Evolutionary conservation across 2,113 vertebrate species (phyloP).

Genomic region (Penelope pileata): DNA sequence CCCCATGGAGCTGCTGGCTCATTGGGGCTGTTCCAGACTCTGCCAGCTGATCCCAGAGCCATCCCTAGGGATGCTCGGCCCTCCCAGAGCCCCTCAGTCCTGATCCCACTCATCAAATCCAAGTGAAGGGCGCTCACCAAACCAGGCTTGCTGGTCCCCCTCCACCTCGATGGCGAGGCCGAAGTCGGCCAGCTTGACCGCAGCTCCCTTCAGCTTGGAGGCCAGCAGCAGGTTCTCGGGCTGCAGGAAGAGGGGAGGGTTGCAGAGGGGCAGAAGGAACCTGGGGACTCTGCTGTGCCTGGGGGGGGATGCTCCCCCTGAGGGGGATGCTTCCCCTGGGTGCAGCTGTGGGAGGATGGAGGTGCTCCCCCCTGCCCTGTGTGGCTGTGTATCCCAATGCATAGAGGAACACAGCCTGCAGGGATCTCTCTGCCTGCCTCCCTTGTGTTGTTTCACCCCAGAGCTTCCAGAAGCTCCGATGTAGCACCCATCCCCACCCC

Average conservation of each 20-base stretch:
- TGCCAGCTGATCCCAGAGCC: no score
- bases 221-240: constrained; percentile 87
- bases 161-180: constrained; percentile 89
- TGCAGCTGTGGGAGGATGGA: accelerated
- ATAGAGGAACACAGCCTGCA: background rate
- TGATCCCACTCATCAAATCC: accelerated
- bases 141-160: constrained; percentile 89
- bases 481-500: background rate
- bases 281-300: accelerated
- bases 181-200: constrained; percentile 87
- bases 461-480: background rate
- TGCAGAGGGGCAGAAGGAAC: background rate
- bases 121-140: constrained; percentile 76
- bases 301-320: background rate
- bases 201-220: constrained; percentile 87
- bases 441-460: accelerated
- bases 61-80: background rate
- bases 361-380: background rate
- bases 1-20: background rate
- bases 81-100: background rate
- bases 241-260: constrained; percentile 58
- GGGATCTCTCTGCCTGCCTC: background rate
- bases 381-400: background rate
- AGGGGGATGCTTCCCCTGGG: no score
- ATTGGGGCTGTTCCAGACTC: background rate